These are phyloP conservation scores for Reticulitermes lucifugus DNA, from an alignment of 2,888 invertebrate genomes.

Conservation along the genomic window DNA sequence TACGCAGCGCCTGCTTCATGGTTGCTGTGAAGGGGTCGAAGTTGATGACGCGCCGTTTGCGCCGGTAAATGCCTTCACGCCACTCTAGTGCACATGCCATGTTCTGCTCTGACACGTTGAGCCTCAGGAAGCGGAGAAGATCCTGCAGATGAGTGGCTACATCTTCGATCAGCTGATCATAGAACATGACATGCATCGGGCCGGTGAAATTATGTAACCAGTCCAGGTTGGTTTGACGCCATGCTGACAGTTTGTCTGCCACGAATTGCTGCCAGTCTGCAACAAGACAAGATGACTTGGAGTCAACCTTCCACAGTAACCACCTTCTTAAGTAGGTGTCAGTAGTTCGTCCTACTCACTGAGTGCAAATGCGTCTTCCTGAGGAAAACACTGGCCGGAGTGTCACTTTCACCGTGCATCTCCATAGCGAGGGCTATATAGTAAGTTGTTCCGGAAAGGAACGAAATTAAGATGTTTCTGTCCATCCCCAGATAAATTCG, in stretches of 20 bases:
- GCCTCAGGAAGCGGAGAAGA: slow-evolving; percentile 71
- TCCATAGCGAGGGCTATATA: no score
- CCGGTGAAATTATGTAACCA: slow-evolving; percentile 79
- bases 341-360: no score
- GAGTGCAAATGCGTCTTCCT: no score
- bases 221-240: slow-evolving; percentile 76
- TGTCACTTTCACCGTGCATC: no score
- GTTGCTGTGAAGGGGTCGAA: slow-evolving; percentile 74
- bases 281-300: slow-evolving; percentile 50
- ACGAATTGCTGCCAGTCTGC: slow-evolving; percentile 81
- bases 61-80: slow-evolving; percentile 79
- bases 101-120: slow-evolving; percentile 61
- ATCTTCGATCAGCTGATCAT: slow-evolving; percentile 74
- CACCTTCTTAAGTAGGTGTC: no score
- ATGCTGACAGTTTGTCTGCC: slow-evolving; percentile 71
- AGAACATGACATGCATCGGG: slow-evolving; percentile 76
- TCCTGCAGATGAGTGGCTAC: slow-evolving; percentile 70
- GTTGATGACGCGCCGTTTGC: slow-evolving; percentile 71
- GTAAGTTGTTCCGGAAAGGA: no score
- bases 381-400: no score
- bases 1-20: slow-evolving; percentile 69
- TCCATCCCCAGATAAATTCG: no score
- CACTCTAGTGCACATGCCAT: slow-evolving; percentile 71
- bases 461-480: no score
- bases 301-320: no score